Base-by-base conservation (phyloP, 2,113 vertebrate species). In the Apteryx mantelli region DNA sequence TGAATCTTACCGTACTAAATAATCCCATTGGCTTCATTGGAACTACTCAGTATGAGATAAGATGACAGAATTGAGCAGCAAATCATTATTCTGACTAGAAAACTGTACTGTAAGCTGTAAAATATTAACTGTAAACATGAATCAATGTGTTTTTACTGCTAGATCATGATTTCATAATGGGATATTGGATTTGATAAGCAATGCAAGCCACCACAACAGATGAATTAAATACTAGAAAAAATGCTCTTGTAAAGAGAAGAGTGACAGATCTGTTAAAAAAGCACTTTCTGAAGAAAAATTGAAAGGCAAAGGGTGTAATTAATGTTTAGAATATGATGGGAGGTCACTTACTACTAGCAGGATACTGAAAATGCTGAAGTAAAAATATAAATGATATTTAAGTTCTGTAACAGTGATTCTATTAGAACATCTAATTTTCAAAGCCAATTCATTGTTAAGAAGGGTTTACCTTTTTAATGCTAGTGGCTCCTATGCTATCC, bases 111-210 rank as follows among this genome's bases (percentile, higher is more conserved):
- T 74, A 91, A 86, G 34, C 36, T 94, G 66, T 91, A 75, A 89
- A 95, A 91, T 93, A 76, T 91, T 89, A 96, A 76, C 66, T 87
- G 66, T 82, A 96, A 97, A 91, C 53, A 95, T 30, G 50, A 91
- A 92, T 87, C 91, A 94, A 79, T 85, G 38, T 68, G 40, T 44
- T 91, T 91, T 91, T 87, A 77, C 82, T 81, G 46, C 50, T 88
- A 75, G 58, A 74, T 95, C 81, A 78, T 95, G 14, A 86, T 97
- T 89, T 95, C 76, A 50, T 91, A 89, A 94, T 52, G 56, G 50
- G 85, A 88, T 91, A 91, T 88, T 95, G 22, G 50, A 93, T 91
- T 93, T 83, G 75, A 87, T 91, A 93, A 95, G 81, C 55, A 92
- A 74, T 74, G 78, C 21, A 88, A 69, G 64, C 44, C 94, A 88